Conservation (phyloP, 1,140 invertebrate species). For the Ostrea edulis region DNA sequence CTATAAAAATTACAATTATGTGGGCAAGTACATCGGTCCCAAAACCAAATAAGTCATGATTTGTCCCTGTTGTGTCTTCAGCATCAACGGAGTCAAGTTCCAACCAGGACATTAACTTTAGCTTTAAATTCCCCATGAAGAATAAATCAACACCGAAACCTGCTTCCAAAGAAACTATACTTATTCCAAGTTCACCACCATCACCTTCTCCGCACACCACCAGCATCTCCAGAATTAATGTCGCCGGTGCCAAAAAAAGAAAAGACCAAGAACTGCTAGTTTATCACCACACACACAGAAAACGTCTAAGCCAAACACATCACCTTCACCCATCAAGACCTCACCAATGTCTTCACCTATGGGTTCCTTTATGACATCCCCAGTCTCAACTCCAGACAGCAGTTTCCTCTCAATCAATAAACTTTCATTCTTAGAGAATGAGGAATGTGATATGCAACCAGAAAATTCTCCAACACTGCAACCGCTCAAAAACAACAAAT, state of each 20-base stretch:
- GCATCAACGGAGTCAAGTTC: too few species aligned
- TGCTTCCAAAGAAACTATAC: too few species aligned
- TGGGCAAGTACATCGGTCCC: too few species aligned
- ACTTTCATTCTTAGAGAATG: neutral
- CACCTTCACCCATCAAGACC: neutral
- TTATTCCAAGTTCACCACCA: neutral
- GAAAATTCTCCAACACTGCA: neutral
- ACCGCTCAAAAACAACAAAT: neutral
- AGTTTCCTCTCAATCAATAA: neutral
- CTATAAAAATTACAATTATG: too few species aligned
- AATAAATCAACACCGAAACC: neutral
- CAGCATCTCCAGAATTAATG: neutral
- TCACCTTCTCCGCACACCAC: neutral
- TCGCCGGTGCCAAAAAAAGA: neutral
- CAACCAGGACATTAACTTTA: too few species aligned
- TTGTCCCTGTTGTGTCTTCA: too few species aligned
- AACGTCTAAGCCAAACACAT: neutral
- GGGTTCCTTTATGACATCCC: neutral
- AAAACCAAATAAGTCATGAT: too few species aligned
- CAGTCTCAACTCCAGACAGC: too few species aligned
- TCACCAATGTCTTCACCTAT: neutral
- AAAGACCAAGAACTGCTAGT: neutral
- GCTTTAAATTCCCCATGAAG: neutral
- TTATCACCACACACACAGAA: neutral
- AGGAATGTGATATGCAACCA: neutral